Evolutionary conservation across 1,140 invertebrate species (phyloP), one percentile per base, ranked within the genome.

Genomic region (Oryctes rhinoceros): DNA sequence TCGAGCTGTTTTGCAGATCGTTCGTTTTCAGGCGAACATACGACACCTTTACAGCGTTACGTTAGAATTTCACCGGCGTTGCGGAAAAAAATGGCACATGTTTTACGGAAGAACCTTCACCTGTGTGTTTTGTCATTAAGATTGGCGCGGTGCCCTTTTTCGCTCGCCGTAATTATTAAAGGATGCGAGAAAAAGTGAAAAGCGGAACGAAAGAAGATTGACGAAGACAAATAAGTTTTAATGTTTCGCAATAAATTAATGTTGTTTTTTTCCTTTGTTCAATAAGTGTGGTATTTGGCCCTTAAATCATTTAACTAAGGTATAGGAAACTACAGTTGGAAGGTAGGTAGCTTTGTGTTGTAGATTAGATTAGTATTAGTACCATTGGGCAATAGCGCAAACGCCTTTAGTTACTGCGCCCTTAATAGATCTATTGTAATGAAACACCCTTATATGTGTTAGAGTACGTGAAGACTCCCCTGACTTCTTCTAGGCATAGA

Each of bases 81-180:
- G 53, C 53, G 53, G 53, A 15, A 71, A 71, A 71, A 71, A 71
- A 71, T 71, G 65, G 65, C 65, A 71, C 65, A 71, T 71, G 65
- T 37, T 71, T 24, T 71, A 71, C 65, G 65, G 65, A 59, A 71
- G 65, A 35, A 24, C n/a, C 35, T 71, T 71, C 65, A 71, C 65
- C 65, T 71, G 65, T 71, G 20, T 24, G 10, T 67, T 71, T 71
- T 37, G 35, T 71, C 65, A 71, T 71, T 71, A 71, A 10, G 53
- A 18, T 15, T 15, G 53, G n/a, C 65, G 20, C n/a, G n/a, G n/a
- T n/a, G n/a, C n/a, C n/a, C 24, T n/a, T 59, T 59, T n/a, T 18
- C 53, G 53, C 53, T 71, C 65, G 20, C 7, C n/a, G 35, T 71
- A 71, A 71, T 71, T 71, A 71, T 71, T 30, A 30, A 71, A 71